Evolutionary conservation across 53 echinoderm and acorn worm genomes (phyloP).

Genomic region (Pentamera pediparva): DNA sequence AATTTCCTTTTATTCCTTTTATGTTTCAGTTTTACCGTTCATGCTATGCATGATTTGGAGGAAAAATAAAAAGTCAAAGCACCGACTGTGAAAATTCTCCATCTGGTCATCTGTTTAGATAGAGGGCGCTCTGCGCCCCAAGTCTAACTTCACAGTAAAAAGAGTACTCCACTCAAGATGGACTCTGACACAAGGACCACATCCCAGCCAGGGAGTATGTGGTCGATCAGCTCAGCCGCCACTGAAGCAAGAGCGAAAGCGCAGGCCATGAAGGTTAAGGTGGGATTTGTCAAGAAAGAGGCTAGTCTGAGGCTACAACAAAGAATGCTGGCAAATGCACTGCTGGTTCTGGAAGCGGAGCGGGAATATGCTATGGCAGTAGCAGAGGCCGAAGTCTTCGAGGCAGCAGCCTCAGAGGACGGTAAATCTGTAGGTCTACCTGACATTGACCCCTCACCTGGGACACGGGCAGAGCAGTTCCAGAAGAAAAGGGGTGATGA

Average conservation of each 20-base stretch:
- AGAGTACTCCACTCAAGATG: no score
- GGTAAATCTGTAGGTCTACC: not conserved
- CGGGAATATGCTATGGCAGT: conserved; percentile 52
- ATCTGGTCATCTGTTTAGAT: no score
- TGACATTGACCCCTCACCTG: not conserved
- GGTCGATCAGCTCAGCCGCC: no score
- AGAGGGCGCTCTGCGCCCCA: no score
- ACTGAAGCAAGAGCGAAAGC: no score
- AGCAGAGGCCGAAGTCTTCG: conserved; percentile 42
- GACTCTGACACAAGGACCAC: conserved; percentile 24
- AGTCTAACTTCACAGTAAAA: no score
- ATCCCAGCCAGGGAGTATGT: conserved; percentile 37
- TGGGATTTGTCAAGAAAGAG: conserved; percentile 45
- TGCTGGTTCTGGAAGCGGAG: conserved; percentile 51
- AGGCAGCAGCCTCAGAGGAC: conserved; percentile 37
- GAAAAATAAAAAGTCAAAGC: no score
- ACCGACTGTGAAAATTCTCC: no score
- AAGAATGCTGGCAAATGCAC: conserved; percentile 38
- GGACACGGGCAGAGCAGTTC: not conserved
- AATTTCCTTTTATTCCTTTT: no score
- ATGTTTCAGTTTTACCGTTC: no score
- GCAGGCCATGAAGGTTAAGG: conserved; percentile 45
- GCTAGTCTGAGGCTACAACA: conserved; percentile 43
- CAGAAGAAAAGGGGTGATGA: conserved; percentile 13
- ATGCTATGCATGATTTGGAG: no score